Conservation (phyloP, 1,140 invertebrate species). For the Rhopalosiphum padi region DNA sequence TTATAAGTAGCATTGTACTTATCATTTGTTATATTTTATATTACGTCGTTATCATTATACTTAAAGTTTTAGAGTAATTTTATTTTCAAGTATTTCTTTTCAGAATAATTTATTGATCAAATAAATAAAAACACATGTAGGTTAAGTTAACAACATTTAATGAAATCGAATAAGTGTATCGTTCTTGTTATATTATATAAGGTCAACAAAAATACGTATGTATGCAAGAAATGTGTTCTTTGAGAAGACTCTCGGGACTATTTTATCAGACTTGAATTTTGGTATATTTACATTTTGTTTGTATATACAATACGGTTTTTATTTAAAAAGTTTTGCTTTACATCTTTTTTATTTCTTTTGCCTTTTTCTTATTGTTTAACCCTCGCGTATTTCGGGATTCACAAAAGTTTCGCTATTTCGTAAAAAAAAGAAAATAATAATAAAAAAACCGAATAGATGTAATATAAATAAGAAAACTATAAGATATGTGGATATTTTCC, state of each 20-base stretch:
- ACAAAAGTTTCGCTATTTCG: background rate
- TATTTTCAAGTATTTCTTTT: background rate
- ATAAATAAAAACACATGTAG: background rate
- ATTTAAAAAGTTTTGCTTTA: slow-evolving; percentile 24
- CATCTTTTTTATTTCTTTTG: slow-evolving; percentile 8
- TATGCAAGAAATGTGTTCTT: background rate
- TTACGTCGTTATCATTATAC: background rate
- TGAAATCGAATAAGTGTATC: background rate
- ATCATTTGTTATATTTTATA: background rate
- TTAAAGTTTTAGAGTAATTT: background rate
- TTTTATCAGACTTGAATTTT: slow-evolving; percentile 9
- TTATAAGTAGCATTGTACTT: background rate
- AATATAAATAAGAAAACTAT: background rate
- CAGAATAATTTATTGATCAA: background rate
- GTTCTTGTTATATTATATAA: background rate
- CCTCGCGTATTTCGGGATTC: background rate
- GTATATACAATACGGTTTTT: background rate
- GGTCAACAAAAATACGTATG: background rate
- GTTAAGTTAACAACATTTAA: background rate
- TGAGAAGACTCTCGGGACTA: background rate
- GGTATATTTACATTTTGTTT: background rate
- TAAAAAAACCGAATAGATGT: background rate
- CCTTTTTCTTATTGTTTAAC: slow-evolving; percentile 6
- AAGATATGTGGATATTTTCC: background rate
- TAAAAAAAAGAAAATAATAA: background rate